Evolutionary conservation across 2,797 vertebrate genomes (phyloP).

Genomic region (Etheostoma perlongum): DNA sequence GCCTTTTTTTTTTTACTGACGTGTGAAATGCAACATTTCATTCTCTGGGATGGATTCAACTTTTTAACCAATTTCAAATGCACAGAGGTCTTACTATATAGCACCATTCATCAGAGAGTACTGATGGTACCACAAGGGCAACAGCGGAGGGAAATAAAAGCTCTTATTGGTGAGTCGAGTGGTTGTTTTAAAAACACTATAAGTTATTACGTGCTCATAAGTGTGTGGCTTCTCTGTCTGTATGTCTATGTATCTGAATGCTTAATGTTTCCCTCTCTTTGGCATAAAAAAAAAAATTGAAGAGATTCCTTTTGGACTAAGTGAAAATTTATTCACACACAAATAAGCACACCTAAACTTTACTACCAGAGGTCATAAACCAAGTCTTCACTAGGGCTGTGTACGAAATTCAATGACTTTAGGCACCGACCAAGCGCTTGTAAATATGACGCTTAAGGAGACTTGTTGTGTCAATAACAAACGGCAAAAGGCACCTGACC

Average conservation of each 20-base stretch:
- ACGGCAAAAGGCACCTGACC: no score
- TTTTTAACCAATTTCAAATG: not conserved
- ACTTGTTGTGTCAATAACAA: no score
- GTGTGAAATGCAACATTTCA: not conserved
- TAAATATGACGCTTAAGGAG: no score
- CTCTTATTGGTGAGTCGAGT: conserved; percentile 1
- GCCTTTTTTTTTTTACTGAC: not conserved
- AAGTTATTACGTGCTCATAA: not conserved
- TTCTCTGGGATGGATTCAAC: not conserved
- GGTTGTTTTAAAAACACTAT: conserved; percentile 6
- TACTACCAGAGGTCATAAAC: not conserved
- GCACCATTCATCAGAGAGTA: conserved; percentile 9
- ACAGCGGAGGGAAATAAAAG: conserved; percentile 25
- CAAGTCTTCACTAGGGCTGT: not conserved
- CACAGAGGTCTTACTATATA: not conserved
- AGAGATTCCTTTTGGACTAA: not conserved
- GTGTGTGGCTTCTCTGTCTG: conserved; percentile 8
- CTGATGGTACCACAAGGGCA: conserved; percentile 26
- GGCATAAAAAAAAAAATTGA: not conserved
- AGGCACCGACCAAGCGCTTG: no score
- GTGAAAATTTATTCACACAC: not conserved
- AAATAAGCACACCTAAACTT: not conserved
- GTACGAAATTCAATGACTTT: no score
- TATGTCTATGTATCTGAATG: conserved; percentile 20
- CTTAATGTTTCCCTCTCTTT: not conserved